A percentile compares a stretch with the other conserved stretches of the same genome.
Conservation (phyloP, 2,113 vertebrate species). For the Apus apus region DNA sequence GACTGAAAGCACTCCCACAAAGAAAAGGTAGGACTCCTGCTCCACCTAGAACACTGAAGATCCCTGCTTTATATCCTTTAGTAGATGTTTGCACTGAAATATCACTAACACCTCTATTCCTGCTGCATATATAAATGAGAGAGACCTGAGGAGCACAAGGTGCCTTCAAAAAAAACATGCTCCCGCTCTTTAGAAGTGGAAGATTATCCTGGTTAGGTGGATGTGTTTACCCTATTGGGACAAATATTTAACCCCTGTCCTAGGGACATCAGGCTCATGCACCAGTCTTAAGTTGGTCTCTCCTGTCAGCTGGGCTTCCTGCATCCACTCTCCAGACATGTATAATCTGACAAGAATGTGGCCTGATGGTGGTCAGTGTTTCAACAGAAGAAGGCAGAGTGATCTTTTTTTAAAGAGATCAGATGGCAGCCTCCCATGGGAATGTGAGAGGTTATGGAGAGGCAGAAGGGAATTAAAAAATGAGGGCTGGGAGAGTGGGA, state of each 20-base stretch:
- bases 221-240: not conserved
- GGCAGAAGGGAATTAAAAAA: not conserved
- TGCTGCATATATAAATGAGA: not conserved
- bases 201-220: not conserved
- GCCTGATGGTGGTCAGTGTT: not conserved
- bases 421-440: not conserved
- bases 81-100: not conserved
- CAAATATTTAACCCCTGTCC: not conserved
- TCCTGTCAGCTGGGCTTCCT: not conserved
- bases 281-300: not conserved
- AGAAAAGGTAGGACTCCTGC: constrained; percentile 65
- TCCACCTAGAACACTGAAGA: not conserved
- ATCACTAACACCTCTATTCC: not conserved
- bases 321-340: not conserved
- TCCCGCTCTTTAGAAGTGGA: not conserved
- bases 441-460: not conserved
- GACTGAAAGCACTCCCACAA: constrained; percentile 52
- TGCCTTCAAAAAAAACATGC: not conserved
- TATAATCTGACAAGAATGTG: not conserved
- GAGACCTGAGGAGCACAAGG: not conserved
- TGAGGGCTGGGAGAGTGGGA: not conserved
- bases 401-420: not conserved
- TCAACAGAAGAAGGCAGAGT: not conserved
- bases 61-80: not conserved
- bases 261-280: not conserved